A percentile compares a stretch with the other conserved stretches of the same genome.
These are phyloP conservation scores for Chinchilla lanigera DNA, from an alignment of 2,113 vertebrate species.

Conservation along the genomic window DNA sequence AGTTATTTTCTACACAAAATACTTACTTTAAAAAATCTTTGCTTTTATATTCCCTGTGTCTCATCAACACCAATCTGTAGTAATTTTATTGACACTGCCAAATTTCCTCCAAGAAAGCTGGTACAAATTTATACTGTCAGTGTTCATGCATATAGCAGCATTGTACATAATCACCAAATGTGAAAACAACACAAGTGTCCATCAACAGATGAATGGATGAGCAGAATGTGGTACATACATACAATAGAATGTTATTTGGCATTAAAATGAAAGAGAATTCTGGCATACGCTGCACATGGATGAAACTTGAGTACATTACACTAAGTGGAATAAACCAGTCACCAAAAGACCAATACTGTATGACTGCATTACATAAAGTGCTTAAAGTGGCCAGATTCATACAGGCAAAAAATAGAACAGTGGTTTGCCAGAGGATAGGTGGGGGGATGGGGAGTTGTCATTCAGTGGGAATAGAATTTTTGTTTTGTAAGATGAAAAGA, in stretches of 20 bases:
- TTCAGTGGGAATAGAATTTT: background rate
- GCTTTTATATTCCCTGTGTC: background rate
- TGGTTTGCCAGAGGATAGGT: background rate
- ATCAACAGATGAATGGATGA: background rate
- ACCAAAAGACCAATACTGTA: background rate
- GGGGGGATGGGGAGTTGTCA: background rate
- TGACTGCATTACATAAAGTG: background rate
- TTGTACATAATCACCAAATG: background rate
- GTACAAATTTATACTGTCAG: background rate
- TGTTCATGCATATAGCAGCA: background rate
- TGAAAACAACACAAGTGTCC: background rate
- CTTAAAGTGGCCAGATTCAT: conserved; percentile 6
- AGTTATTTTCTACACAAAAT: conserved; percentile 18
- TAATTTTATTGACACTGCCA: background rate
- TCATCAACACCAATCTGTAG: background rate
- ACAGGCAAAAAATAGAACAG: background rate
- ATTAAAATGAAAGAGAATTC: background rate
- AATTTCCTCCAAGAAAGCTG: conserved; percentile 27
- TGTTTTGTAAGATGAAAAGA: background rate
- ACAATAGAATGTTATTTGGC: background rate
- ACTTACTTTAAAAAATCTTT: background rate
- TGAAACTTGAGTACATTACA: background rate
- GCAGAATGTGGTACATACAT: background rate
- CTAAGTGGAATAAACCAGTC: background rate
- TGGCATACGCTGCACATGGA: background rate